Percentiles rank a stretch among this genome's conserved stretches.
Conservation (phyloP, 2,113 vertebrate species). For the Spea bombifrons region DNA sequence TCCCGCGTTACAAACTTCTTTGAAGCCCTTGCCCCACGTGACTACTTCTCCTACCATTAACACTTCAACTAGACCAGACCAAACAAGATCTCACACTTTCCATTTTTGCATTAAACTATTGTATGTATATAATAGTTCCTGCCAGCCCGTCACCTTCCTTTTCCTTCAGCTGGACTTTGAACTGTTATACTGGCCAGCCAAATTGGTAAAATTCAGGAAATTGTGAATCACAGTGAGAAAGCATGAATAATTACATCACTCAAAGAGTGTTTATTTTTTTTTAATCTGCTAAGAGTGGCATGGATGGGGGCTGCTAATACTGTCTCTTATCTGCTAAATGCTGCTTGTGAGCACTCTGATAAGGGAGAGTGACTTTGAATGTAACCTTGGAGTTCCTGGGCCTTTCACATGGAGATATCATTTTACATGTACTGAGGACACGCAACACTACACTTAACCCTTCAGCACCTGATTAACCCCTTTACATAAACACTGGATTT, state of each 20-base stretch:
- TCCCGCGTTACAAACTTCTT: too few relatives aligned
- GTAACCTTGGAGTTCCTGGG: slow-evolving; percentile 47
- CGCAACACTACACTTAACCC: slow-evolving; percentile 5
- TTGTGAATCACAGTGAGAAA: not conserved
- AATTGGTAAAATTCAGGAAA: not conserved
- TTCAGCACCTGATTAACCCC: not conserved
- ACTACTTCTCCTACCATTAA: too few relatives aligned
- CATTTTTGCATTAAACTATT: too few relatives aligned
- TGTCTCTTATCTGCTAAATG: slow-evolving; percentile 35
- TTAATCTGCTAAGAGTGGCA: slow-evolving; percentile 14
- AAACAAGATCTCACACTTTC: too few relatives aligned
- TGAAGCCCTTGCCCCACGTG: too few relatives aligned
- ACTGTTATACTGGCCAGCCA: too few relatives aligned
- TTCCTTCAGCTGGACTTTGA: too few relatives aligned
- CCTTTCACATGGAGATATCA: slow-evolving; percentile 45
- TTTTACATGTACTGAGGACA: slow-evolving; percentile 23
- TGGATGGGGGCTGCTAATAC: slow-evolving; percentile 25
- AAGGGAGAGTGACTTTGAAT: slow-evolving; percentile 44
- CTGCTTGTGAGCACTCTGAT: slow-evolving; percentile 41
- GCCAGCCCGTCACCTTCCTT: too few relatives aligned
- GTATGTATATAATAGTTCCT: too few relatives aligned
- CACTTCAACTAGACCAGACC: too few relatives aligned
- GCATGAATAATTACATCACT: slow-evolving; percentile 13
- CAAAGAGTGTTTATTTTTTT: slow-evolving; percentile 41
- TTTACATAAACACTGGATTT: not conserved